Evolutionary conservation across 37 sponge, comb jelly and placozoan genomes (phyloP), one percentile per base, ranked within the genome.

Genomic region (Hormiphora californensis): DNA sequence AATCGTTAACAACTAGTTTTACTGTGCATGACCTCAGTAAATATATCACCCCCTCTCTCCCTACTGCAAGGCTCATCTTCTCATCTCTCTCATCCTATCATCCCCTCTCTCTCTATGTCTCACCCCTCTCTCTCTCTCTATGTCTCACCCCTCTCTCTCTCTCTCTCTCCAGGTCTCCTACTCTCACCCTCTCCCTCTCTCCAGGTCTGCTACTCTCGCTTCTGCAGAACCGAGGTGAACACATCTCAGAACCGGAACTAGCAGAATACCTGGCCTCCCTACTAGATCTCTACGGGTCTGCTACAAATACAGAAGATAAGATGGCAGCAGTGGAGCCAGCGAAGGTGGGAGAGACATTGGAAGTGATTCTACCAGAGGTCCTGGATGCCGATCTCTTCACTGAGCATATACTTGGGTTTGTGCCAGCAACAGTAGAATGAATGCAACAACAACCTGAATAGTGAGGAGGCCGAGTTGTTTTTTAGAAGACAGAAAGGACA

Each of bases 251-350:
- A 36, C 55, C 90, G 21, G 99, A 97, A 61, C 46, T 97, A 43
- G 92, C 92, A 9, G 99, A 97, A 37, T 87, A 85, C 54, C 89
- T 97, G 63, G 93, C 92, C 89, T 92, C 94, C 8, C 63, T 97
- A 39, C 69, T 97, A 28, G 92, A 73, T n/a, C 22, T 73, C 7
- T 28, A 73, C 81, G 81, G 81, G 15, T 23, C 39, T 73, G 81
- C 81, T 23, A 73, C 81, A 23, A 73, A 73, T 46, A 73, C 40
- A 46, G 81, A 73, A 41, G 81, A 73, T 46, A 73, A 73, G 46
- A 73, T 73, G 81, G 7, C 81, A 2, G 9, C 44, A 3, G 46
- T 73, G 7, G 28, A 22, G 1, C 46, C 81, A 28, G 8, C 36
- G 17, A 46, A 73, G 23, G 81, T 46, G 21, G 9, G 28, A 0